Base-by-base conservation (phyloP, 1,140 invertebrate species). In the Pomacea maculata region DNA sequence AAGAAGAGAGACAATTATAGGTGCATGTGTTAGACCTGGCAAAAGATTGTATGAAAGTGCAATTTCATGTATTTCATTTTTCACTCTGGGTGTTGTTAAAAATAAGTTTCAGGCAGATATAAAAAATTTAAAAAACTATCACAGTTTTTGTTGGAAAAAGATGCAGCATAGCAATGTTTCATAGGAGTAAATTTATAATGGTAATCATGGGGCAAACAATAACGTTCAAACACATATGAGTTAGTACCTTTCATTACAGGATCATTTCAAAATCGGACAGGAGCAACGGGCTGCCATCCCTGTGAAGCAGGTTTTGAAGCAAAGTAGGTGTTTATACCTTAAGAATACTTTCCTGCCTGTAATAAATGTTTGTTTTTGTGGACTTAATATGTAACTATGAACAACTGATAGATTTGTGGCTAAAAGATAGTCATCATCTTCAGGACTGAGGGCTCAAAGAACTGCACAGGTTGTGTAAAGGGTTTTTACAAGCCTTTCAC, bases 281-380 rank as follows among this genome's bases (percentile, higher is more conserved):
- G 74, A 12, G 19, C 29, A 29, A 34, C 25, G 2, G 55, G 45
- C 21, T 75, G 74, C 12, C 7, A 25, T 19, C 55, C 74, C 8
- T 75, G 74, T 63, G 55, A 57, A 15, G 64, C 29, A 34, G 74
- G 74, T 15, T 75, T 75, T 75, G 74, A 75, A 29, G 21, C 74
- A 63, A 75, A 34, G 74, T 75, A 75, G 6, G 21, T 63, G 34
- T 6, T 45, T 45, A 45, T 45, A 45, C 34, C 34, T 45, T 29
- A 6, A 29, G n/a, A 61, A 15, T 29, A 57, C 45, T 55, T 57
- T 75, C 21, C 9, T 19, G 29, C 34, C 17, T 45, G 4, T 34
- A 8, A 73, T 6, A 34, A 29, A 29, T 15, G 3, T 73, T 17
- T 29, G 71, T 45, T 17, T 10, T 9, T 72, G 9, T 34, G 17